These are phyloP conservation scores for Drosophila murphyi DNA, from an alignment of 1,140 invertebrate genomes.

Conservation along the genomic window DNA sequence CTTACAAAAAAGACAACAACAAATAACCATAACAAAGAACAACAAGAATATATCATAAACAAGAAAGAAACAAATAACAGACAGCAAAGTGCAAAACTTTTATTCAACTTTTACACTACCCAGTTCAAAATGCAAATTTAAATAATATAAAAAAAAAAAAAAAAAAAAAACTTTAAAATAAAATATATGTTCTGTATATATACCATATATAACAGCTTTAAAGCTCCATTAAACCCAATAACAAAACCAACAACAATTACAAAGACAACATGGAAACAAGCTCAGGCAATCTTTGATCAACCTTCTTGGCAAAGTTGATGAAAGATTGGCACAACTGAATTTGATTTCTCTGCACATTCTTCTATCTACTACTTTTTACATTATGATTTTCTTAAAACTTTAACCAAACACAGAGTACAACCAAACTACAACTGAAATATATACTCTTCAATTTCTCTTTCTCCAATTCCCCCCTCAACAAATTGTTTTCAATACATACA, in stretches of 20 bases:
- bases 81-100: conserved; percentile 65
- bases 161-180: conserved; percentile 24
- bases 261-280: conserved; percentile 31
- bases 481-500: conserved; percentile 78
- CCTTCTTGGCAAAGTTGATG: conserved; percentile 43
- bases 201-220: conserved; percentile 30
- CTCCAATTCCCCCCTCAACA: conserved; percentile 70
- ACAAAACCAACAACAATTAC: conserved; percentile 53
- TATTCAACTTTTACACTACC: conserved; percentile 68
- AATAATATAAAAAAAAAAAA: conserved; percentile 39
- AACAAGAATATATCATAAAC: conserved; percentile 52
- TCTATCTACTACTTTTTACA: conserved; percentile 32
- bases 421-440: conserved; percentile 62
- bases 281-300: conserved; percentile 33
- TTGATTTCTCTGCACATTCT: conserved; percentile 49
- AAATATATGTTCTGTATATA: conserved; percentile 7
- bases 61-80: conserved; percentile 54
- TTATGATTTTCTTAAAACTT: conserved; percentile 52
- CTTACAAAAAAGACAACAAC: conserved; percentile 48
- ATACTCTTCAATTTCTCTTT: conserved; percentile 83
- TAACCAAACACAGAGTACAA: conserved; percentile 53
- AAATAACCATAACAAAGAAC: conserved; percentile 46
- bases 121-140: conserved; percentile 81
- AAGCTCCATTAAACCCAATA: conserved; percentile 25
- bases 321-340: conserved; percentile 20